Base-by-base conservation (phyloP, 1,140 invertebrate species). In the Caerostris darwini region DNA sequence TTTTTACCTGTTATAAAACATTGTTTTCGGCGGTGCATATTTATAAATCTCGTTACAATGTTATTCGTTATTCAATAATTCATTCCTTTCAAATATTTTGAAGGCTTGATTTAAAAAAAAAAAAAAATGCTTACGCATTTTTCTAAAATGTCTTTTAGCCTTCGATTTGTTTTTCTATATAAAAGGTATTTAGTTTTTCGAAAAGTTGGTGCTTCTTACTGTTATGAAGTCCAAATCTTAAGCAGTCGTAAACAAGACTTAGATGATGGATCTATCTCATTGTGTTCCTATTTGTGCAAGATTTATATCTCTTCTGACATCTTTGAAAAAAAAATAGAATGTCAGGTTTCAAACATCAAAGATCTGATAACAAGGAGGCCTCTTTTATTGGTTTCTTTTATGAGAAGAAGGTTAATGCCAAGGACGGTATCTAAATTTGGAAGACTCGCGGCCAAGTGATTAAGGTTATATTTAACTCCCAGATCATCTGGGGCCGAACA, bases 391-490 rank as follows among this genome's bases (percentile, higher is more conserved):
- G 85, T 61, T 87, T 87, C 57, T 89, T 89, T 53, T 89, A 10
- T 59, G 71, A 90, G 81, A 67, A n/a, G 17, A 92, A 92, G 90
- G 71, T 92, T 77, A 92, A 69, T 92, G 81, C 91, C 91, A 92
- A 92, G 91, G 91, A 64, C 91, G 64, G 82, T 53, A 8, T 92
- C 91, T 92, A 92, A 92, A 92, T 86, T 57, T 54, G 64, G 91
- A 85, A 53, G 54, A 54, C 53, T 85, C n/a, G 14, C n/a, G 7
- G 50, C 58, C 56, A 92, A 86, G 91, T 71, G 91, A 86, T 69
- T 64, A 57, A 8, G 19, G 64, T 4, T 92, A 92, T 85, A 92
- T 86, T 58, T 77, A 77, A 77, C 71, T 14, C 12, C 34, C 34
- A 77, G 50, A 77, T 77, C 14, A 50, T 53, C 34, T 77, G 10